These are phyloP conservation scores for Papilio polyxenes DNA, from an alignment of 1,140 invertebrate species.

Conservation along the genomic window DNA sequence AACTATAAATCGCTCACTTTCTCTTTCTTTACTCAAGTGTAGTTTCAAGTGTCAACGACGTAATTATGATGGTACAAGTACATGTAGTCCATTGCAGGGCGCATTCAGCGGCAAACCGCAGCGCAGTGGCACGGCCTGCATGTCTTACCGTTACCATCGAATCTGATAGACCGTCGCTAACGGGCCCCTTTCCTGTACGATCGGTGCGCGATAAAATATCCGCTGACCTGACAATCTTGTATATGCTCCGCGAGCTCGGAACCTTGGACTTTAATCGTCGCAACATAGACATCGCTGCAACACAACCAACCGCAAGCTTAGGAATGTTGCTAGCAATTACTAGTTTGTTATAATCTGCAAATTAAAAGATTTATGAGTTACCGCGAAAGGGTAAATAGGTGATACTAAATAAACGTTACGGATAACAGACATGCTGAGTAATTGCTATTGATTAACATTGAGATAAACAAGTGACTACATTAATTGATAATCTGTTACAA, in stretches of 20 bases:
- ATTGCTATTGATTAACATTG: neutral
- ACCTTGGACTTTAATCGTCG: neutral
- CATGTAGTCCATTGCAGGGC: neutral
- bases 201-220: constrained; percentile 27
- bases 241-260: neutral
- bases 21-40: neutral
- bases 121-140: neutral
- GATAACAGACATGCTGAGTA: neutral
- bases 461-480: neutral
- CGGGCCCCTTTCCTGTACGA: constrained; percentile 28
- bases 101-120: neutral
- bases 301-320: neutral
- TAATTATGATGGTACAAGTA: neutral
- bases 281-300: neutral
- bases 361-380: constrained; percentile 22
- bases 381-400: neutral
- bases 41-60: neutral
- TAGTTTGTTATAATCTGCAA: constrained; percentile 25
- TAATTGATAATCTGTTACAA: neutral
- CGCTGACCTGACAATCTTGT: neutral
- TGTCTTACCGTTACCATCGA: constrained; percentile 31
- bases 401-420: neutral
- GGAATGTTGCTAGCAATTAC: constrained; percentile 1
- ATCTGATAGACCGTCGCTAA: constrained; percentile 26
- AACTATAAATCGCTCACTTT: neutral